These are phyloP conservation scores for Mola mola DNA, from an alignment of 2,113 vertebrate species.

Conservation along the genomic window DNA sequence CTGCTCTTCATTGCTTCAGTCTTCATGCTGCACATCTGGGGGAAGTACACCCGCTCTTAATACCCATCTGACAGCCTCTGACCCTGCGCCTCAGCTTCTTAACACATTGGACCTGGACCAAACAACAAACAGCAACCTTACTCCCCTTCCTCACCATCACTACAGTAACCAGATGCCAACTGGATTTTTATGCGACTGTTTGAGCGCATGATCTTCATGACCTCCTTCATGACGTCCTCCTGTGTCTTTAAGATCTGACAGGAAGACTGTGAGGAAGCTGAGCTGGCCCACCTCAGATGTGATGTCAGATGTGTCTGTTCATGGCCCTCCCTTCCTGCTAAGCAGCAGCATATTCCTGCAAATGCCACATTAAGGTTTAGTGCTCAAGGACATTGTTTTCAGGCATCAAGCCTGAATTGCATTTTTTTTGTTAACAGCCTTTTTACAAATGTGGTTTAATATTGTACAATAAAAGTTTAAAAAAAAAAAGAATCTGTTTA, in stretches of 20 bases:
- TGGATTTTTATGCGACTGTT: slow-evolving; percentile 34
- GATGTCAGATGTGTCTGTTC: slow-evolving; percentile 5
- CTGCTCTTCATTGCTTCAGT: slow-evolving; percentile 99
- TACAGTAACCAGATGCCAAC: slow-evolving; percentile 27
- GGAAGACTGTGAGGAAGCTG: slow-evolving; percentile 12
- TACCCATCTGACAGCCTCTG: slow-evolving; percentile 65
- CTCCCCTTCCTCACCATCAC: slow-evolving; percentile 5
- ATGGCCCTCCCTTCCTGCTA: slow-evolving; percentile 1
- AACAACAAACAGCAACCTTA: slow-evolving; percentile 74
- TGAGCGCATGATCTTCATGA: too few relatives aligned
- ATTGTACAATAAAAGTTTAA: slow-evolving; percentile 79
- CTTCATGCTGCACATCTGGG: slow-evolving; percentile 99
- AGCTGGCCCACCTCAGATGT: background rate
- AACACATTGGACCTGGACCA: slow-evolving; percentile 91
- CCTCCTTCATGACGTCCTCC: too few relatives aligned
- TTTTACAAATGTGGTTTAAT: slow-evolving; percentile 81
- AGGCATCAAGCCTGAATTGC: slow-evolving; percentile 65
- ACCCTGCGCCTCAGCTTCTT: slow-evolving; percentile 72
- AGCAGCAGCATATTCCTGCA: slow-evolving; percentile 7
- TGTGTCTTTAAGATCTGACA: slow-evolving; percentile 25
- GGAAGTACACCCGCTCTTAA: slow-evolving; percentile 99
- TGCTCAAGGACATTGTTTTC: slow-evolving; percentile 57
- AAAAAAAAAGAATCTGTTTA: slow-evolving; percentile 32
- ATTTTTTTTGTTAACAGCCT: slow-evolving; percentile 54
- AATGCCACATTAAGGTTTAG: slow-evolving; percentile 31